phyloP scores from a whole-genome alignment of 1,140 invertebrate species.

The Tribolium castaneum region DNA sequence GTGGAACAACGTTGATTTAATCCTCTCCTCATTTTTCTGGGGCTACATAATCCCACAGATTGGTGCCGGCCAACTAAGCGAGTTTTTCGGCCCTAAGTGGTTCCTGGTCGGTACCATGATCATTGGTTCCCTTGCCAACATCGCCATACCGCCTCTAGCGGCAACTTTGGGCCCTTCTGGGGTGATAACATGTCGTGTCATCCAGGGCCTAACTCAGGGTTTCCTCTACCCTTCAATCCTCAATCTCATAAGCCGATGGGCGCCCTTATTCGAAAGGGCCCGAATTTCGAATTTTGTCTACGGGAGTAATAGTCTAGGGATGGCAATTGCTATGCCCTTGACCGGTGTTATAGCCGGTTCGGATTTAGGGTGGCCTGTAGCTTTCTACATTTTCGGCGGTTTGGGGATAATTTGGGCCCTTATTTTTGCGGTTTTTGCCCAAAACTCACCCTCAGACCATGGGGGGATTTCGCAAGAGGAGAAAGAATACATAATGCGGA shows the following conservation, averaged over 20 bases:
- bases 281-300: constrained; percentile 7
- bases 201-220: constrained; percentile 83
- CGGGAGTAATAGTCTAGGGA: constrained; percentile 69
- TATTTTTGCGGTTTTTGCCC: constrained; percentile 39
- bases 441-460: constrained; percentile 43
- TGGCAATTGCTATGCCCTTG: constrained; percentile 39
- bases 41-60: constrained; percentile 69
- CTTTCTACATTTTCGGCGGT: constrained; percentile 45
- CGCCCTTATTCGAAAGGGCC: constrained; percentile 59
- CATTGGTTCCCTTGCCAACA: constrained; percentile 66
- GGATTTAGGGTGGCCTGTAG: constrained; percentile 45
- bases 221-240: constrained; percentile 83
- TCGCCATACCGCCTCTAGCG: constrained; percentile 64
- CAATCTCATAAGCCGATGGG: constrained; percentile 84
- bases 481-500: constrained; percentile 43
- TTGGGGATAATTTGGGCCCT: constrained; percentile 42
- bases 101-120: constrained; percentile 71
- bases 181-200: constrained; percentile 73
- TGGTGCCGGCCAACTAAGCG: constrained; percentile 75
- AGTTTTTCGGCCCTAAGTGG: constrained; percentile 72
- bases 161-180: constrained; percentile 68
- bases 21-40: constrained; percentile 77
- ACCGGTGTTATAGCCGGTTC: constrained; percentile 36
- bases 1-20: constrained; percentile 67
- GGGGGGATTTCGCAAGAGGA: constrained; percentile 42